Conservation (phyloP, 2,888 invertebrate genomes). For the Agrochola litura region DNA sequence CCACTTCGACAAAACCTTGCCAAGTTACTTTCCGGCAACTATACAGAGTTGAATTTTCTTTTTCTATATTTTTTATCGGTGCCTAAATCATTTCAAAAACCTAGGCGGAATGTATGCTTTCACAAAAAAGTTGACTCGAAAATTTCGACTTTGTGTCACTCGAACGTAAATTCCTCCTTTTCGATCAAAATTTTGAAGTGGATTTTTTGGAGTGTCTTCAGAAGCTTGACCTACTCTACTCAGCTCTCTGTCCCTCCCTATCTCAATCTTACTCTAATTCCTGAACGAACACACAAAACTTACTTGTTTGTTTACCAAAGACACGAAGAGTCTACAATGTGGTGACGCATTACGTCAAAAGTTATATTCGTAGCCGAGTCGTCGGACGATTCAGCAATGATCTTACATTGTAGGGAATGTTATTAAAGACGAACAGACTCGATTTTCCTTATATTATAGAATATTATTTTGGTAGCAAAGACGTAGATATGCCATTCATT, state of each 20-base stretch:
- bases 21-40: too few species aligned
- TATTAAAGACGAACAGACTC: not conserved
- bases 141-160: too few species aligned
- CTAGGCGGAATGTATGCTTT: too few species aligned
- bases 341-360: conserved; percentile 9
- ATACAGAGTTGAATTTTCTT: too few species aligned
- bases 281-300: conserved; percentile 5
- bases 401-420: conserved; percentile 23
- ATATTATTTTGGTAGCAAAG: not conserved
- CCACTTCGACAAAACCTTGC: too few species aligned
- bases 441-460: not conserved
- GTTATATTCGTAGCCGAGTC: conserved; percentile 17
- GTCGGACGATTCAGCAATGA: not conserved
- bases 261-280: not conserved
- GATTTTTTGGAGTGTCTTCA: not conserved
- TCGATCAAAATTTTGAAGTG: too few species aligned
- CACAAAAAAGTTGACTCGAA: too few species aligned
- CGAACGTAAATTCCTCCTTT: too few species aligned
- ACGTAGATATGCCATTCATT: not conserved
- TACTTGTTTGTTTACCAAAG: conserved; percentile 17
- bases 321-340: conserved; percentile 28
- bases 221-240: not conserved
- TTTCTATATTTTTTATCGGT: too few species aligned
- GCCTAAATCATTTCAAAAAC: too few species aligned
- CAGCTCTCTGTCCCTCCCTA: not conserved